Evolutionary conservation across 2,113 vertebrate species (phyloP).

Genomic region (Psilopsiagon aymara): DNA sequence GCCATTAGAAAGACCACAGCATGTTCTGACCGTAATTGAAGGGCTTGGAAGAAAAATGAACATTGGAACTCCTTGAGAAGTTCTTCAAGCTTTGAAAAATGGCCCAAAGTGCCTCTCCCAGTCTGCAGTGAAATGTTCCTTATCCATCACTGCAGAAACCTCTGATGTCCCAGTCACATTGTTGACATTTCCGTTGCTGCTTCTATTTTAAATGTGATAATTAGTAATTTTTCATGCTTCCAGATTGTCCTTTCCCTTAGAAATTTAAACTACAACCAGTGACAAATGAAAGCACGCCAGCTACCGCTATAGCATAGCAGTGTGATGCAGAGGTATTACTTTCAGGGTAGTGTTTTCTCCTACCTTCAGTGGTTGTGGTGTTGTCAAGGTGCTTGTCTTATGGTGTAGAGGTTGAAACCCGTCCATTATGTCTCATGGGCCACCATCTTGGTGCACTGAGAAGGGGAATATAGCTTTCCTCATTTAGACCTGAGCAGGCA

Average conservation of each 20-base stretch:
- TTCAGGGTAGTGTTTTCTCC: not conserved
- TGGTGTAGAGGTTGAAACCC: not conserved
- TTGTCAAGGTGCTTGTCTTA: not conserved
- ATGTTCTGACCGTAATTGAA: not conserved
- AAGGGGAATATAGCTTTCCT: not conserved
- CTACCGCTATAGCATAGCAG: not conserved
- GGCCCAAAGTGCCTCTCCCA: not conserved
- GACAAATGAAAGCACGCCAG: not conserved
- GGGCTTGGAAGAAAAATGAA: not conserved
- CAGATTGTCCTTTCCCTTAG: not conserved
- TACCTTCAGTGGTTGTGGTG: not conserved
- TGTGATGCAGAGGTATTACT: not conserved
- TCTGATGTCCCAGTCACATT: not conserved
- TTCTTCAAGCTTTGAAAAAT: constrained; percentile 30
- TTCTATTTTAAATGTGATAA: not conserved
- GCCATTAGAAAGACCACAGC: not conserved
- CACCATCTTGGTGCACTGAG: not conserved
- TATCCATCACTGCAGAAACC: not conserved
- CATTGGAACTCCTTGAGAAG: not conserved
- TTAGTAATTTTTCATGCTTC: not conserved
- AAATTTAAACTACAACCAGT: not conserved
- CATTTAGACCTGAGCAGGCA: not conserved
- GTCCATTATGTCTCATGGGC: not conserved
- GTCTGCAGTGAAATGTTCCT: not conserved
- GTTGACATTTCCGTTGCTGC: not conserved